phyloP scores from a whole-genome alignment of 1,140 invertebrate genomes.

The Drosophila orosa region DNA sequence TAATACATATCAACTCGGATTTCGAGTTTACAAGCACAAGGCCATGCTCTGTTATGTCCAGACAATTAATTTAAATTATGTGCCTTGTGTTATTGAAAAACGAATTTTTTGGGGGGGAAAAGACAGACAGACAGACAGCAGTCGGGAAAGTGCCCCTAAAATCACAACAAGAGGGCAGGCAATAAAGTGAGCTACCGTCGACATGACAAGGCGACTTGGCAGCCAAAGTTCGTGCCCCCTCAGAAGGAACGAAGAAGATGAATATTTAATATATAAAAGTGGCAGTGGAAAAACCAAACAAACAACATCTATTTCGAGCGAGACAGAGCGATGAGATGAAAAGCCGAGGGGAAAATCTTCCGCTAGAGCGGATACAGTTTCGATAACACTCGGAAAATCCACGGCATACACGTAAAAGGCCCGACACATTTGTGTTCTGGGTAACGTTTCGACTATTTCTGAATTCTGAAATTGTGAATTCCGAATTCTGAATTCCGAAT shows the following conservation, averaged over 20 bases:
- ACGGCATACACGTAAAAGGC: conserved; percentile 55
- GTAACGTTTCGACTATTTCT: conserved; percentile 61
- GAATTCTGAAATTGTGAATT: conserved; percentile 3
- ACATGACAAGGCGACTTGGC: conserved; percentile 4
- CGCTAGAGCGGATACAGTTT: conserved; percentile 76
- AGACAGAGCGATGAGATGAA: conserved; percentile 3
- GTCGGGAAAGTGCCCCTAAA: conserved; percentile 43
- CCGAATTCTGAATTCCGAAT: conserved; percentile 4
- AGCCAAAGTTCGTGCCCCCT: conserved; percentile 36
- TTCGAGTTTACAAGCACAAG: conserved; percentile 41
- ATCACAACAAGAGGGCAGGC: conserved; percentile 30
- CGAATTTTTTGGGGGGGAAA: conserved; percentile 17
- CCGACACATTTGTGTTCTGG: conserved; percentile 56
- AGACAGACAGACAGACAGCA: conserved; percentile 21
- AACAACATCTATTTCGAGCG: conserved; percentile 44
- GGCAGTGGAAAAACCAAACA: conserved; percentile 22
- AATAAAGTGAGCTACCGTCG: conserved; percentile 22
- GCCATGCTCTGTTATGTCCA: conserved; percentile 46
- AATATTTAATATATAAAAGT: conserved; percentile 33
- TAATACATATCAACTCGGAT: conserved; percentile 21
- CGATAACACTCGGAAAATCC: conserved; percentile 52
- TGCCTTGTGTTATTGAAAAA: conserved; percentile 59
- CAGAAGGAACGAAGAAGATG: not conserved
- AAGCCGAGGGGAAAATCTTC: conserved; percentile 17
- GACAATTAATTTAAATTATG: conserved; percentile 70